Evolutionary conservation across 2,113 vertebrate species (phyloP).

Genomic region (mouse (Mus musculus)): DNA sequence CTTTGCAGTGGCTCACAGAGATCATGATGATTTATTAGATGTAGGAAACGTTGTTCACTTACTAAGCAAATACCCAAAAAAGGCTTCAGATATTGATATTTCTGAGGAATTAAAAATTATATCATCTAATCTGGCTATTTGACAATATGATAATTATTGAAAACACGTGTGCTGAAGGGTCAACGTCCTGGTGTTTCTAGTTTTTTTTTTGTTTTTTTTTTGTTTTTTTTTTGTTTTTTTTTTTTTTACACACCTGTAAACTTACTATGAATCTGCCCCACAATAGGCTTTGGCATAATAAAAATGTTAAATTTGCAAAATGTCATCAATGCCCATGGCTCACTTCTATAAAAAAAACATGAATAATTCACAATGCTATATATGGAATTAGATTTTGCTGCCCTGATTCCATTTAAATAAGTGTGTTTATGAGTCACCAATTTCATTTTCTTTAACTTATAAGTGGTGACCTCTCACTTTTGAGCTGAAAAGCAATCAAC

Average conservation of each 20-base stretch:
- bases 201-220: not conserved
- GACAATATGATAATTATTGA: constrained; percentile 71
- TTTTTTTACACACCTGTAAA: constrained; percentile 55
- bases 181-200: constrained; percentile 56
- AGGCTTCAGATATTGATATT: constrained; percentile 61
- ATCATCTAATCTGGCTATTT: constrained; percentile 71
- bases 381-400: constrained; percentile 79
- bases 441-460: constrained; percentile 80
- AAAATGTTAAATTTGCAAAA: constrained; percentile 83
- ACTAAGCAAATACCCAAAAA: constrained; percentile 66
- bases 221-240: no score
- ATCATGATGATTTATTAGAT: not conserved
- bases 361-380: constrained; percentile 84
- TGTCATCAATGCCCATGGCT: constrained; percentile 73
- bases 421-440: constrained; percentile 77
- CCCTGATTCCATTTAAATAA: constrained; percentile 81
- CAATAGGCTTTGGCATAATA: constrained; percentile 67
- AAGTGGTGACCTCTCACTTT: constrained; percentile 79
- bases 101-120: constrained; percentile 63
- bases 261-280: constrained; percentile 37
- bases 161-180: constrained; percentile 6
- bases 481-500: constrained; percentile 78
- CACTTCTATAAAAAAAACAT: constrained; percentile 82
- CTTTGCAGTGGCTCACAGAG: no score
- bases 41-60: not conserved